phyloP scores from a whole-genome alignment of 2,888 invertebrate species.

The Euplagia quadripunctaria region DNA sequence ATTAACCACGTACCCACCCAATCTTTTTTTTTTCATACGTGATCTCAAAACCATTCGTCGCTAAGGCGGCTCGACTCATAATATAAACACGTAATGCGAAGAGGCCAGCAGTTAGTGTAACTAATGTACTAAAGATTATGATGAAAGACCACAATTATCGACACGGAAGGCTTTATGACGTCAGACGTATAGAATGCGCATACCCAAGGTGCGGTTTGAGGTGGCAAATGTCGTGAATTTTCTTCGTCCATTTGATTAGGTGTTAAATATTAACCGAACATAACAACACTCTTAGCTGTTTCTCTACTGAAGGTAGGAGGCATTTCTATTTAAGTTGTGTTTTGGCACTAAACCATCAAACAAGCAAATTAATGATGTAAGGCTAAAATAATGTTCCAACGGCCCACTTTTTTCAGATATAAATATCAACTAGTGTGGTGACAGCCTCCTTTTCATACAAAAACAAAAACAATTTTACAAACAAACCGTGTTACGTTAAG shows the following conservation, averaged over 20 bases:
- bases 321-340: too few species aligned
- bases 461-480: background rate
- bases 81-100: constrained; percentile 7
- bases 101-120: constrained; percentile 29
- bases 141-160: constrained; percentile 34
- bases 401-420: too few species aligned
- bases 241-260: background rate
- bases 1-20: too few species aligned
- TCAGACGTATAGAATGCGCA: constrained; percentile 13
- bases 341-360: too few species aligned
- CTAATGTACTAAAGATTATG: constrained; percentile 30
- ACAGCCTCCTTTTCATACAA: background rate
- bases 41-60: background rate
- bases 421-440: too few species aligned
- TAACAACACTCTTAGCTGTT: background rate
- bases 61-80: background rate
- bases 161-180: constrained; percentile 31
- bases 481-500: background rate
- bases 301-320: background rate
- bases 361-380: too few species aligned
- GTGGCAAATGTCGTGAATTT: constrained; percentile 7
- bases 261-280: background rate
- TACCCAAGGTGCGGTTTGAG: constrained; percentile 1
- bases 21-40: background rate
- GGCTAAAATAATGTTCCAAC: too few species aligned